Base-by-base conservation (phyloP, 2,888 invertebrate species). In the Ditula angustiorana region DNA sequence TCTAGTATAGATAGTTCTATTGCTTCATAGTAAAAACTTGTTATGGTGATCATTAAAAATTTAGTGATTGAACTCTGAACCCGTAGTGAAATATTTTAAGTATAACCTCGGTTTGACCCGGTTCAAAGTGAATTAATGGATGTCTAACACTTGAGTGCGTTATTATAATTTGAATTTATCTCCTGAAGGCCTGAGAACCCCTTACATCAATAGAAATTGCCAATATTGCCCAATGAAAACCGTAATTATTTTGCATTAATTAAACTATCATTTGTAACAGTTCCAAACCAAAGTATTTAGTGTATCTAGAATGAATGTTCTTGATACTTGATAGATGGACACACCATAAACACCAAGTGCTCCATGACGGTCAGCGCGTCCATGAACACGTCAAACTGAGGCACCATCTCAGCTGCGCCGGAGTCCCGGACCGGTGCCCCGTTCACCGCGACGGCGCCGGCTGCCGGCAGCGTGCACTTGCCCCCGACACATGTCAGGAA, bases 331-430 rank as follows among this genome's bases (percentile, higher is more conserved):
- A 30, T 30, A 30, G 7, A 30, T 5, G 41, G 10, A 59, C 65
- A 55, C 78, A 95, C 96, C 94, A 95, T 94, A 81, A 96, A 95
- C 58, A 93, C 80, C 69, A 96, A 92, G 79, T 96, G 95, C 78
- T 96, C 96, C 71, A 86, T 84, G n/a, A 95, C 95, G 13, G 94
- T 95, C 37, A 96, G 83, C 0, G 90, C 90, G 3, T 94, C 93
- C 72, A 95, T 93, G 71, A 95, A 95, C 19, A 94, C 88, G 74
- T 96, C 95, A 61, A 94, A 94, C 75, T 96, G 96, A 5, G 96
- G 95, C 1, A 96, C 94, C 50, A 96, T 81, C 66, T 92, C 92
- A 3, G 86, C 80, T 1, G 94, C 61, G 84, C 94, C 69, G 85
- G 80, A 68, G 0, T 77, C 78, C 53, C 93, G 90, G 71, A 94